phyloP scores from a whole-genome alignment of 2,888 invertebrate species.

The Ommatoiulus sabulosus region DNA sequence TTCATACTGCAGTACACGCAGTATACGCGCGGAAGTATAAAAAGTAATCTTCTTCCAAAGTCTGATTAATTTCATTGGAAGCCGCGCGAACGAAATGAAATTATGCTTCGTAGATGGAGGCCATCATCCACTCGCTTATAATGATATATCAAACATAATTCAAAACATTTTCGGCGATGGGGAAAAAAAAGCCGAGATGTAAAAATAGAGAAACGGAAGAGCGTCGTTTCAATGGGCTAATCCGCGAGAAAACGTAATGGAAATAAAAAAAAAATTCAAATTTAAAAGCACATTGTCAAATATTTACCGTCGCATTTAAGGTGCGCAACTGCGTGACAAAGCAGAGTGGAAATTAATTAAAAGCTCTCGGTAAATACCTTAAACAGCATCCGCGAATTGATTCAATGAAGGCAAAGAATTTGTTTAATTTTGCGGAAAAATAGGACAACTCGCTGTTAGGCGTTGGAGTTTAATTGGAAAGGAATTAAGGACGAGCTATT shows the following conservation, averaged over 20 bases:
- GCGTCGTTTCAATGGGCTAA: not conserved
- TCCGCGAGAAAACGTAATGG: not conserved
- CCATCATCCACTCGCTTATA: not conserved
- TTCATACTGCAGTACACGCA: not conserved
- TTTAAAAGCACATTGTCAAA: constrained; percentile 11
- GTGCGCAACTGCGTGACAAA: not conserved
- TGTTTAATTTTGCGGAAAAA: constrained; percentile 30
- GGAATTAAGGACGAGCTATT: constrained; percentile 21
- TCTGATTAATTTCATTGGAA: constrained; percentile 37
- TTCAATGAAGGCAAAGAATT: constrained; percentile 16
- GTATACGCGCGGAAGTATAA: not conserved
- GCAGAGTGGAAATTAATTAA: constrained; percentile 1
- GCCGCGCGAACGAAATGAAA: not conserved
- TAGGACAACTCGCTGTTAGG: not conserved
- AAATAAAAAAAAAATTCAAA: not conserved
- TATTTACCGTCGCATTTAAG: constrained; percentile 3
- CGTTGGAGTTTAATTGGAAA: not conserved
- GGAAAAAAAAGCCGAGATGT: not conserved
- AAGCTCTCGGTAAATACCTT: not conserved
- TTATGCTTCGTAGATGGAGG: not conserved
- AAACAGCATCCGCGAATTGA: not conserved
- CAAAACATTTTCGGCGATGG: constrained; percentile 15
- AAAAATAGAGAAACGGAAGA: not conserved
- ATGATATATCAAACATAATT: constrained; percentile 1
- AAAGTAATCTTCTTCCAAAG: constrained; percentile 38